These are phyloP conservation scores for Scylla paramamosain DNA, from an alignment of 1,140 invertebrate genomes.

Conservation along the genomic window DNA sequence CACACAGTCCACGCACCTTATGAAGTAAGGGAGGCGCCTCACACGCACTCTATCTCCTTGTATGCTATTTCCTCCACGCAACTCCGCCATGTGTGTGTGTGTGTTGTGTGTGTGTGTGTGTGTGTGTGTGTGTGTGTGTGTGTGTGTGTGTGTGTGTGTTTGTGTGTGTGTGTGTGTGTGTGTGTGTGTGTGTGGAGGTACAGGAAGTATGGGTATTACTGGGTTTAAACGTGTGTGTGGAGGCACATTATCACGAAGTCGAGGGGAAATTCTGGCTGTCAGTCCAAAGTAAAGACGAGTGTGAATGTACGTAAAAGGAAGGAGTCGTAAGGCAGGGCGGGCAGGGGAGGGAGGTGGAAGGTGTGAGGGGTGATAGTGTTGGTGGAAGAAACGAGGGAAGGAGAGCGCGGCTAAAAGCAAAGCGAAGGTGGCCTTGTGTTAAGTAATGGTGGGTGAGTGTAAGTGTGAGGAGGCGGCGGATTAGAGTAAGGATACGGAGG, in stretches of 20 bases:
- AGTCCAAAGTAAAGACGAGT: too few species aligned
- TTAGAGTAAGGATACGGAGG: background rate
- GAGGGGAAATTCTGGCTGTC: too few species aligned
- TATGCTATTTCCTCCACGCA: background rate
- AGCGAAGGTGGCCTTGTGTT: background rate
- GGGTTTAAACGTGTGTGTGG: background rate
- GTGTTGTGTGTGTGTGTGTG: background rate
- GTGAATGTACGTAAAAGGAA: background rate
- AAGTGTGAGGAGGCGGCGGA: background rate
- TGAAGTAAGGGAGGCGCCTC: background rate
- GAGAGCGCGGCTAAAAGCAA: background rate
- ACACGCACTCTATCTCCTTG: slow-evolving; percentile 20
- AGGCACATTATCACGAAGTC: too few species aligned
- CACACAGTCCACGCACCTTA: background rate
- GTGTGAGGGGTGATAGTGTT: background rate
- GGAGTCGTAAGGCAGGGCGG: background rate
- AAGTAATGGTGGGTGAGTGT: background rate
- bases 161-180: too few species aligned
- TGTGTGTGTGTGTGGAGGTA: background rate
- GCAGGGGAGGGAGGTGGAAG: background rate
- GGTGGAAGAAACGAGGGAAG: slow-evolving; percentile 13
- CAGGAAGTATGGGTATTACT: too few species aligned
- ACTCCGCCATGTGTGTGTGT: background rate
- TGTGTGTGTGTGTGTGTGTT: background rate
- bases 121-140: slow-evolving; percentile 11